phyloP scores from a whole-genome alignment of 2,888 invertebrate species.

The Mesoligia furuncula region DNA sequence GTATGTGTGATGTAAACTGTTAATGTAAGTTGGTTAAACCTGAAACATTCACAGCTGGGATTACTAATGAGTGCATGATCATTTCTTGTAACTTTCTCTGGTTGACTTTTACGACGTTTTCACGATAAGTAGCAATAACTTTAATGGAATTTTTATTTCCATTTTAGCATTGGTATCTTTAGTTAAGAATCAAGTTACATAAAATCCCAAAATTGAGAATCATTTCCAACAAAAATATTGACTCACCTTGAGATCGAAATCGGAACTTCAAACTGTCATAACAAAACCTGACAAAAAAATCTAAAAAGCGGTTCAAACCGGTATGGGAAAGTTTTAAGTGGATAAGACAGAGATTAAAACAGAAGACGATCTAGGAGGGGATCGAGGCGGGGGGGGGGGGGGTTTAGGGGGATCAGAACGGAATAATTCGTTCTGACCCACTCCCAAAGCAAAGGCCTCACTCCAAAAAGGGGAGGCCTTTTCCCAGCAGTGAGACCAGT shows the following conservation, averaged over 20 bases:
- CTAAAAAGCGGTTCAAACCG: too few species aligned
- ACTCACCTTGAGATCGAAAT: background rate
- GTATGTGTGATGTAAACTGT: too few species aligned
- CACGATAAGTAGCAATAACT: slow-evolving; percentile 22
- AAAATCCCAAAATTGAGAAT: too few species aligned
- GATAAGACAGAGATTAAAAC: too few species aligned
- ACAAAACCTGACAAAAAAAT: background rate
- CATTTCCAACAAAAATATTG: background rate
- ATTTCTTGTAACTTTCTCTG: slow-evolving; percentile 17
- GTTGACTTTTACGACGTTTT: slow-evolving; percentile 23
- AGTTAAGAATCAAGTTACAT: slow-evolving; percentile 2
- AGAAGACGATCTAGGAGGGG: too few species aligned
- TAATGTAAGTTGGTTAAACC: too few species aligned
- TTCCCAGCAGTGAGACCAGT: too few species aligned
- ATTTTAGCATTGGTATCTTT: slow-evolving; percentile 1
- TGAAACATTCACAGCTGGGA: background rate
- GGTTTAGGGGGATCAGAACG: too few species aligned
- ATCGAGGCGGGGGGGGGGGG: too few species aligned
- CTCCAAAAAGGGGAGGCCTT: too few species aligned
- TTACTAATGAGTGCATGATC: slow-evolving; percentile 11
- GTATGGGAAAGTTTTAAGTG: too few species aligned
- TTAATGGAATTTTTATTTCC: slow-evolving; percentile 32
- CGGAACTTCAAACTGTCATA: background rate
- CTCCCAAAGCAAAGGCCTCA: background rate
- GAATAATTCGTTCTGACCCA: too few species aligned